A percentile compares a stretch with the other conserved stretches of the same genome.
Conservation (phyloP, 2,113 vertebrate genomes). For the Rousettus leschenaultii region DNA sequence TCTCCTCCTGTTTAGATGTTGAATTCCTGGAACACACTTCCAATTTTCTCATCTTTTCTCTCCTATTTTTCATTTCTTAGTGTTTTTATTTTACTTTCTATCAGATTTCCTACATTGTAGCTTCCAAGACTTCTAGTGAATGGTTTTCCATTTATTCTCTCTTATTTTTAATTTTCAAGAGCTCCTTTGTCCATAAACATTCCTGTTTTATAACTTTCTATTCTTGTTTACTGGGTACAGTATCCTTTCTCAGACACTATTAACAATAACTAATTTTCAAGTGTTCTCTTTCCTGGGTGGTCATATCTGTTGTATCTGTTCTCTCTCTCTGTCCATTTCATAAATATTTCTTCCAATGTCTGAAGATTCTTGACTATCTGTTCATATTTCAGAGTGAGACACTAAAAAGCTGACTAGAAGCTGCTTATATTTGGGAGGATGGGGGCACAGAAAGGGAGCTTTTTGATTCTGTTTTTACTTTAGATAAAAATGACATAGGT, state of each 20-base stretch:
- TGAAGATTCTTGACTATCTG: not conserved
- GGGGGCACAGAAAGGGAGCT: not conserved
- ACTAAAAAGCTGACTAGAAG: not conserved
- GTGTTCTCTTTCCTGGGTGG: not conserved
- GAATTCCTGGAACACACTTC: not conserved
- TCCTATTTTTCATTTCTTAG: not conserved
- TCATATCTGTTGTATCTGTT: not conserved
- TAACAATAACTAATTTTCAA: not conserved
- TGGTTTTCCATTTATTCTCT: not conserved
- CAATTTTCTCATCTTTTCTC: not conserved
- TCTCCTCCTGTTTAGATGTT: not conserved
- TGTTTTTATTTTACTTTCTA: not conserved
- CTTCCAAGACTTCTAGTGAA: not conserved
- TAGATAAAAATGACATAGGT: not conserved
- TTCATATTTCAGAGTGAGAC: not conserved
- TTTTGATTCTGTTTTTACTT: not conserved
- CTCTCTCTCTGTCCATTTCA: not conserved
- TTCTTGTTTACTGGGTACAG: not conserved
- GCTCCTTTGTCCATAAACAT: not conserved
- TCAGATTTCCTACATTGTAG: not conserved
- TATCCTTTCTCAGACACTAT: not conserved
- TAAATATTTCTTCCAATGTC: not conserved
- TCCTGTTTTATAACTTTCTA: not conserved
- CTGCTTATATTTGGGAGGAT: not conserved
- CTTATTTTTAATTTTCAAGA: not conserved